A percentile compares a stretch with the other conserved stretches of the same genome.
Conservation (phyloP, 1,140 invertebrate genomes). For the Heliconius congener region DNA sequence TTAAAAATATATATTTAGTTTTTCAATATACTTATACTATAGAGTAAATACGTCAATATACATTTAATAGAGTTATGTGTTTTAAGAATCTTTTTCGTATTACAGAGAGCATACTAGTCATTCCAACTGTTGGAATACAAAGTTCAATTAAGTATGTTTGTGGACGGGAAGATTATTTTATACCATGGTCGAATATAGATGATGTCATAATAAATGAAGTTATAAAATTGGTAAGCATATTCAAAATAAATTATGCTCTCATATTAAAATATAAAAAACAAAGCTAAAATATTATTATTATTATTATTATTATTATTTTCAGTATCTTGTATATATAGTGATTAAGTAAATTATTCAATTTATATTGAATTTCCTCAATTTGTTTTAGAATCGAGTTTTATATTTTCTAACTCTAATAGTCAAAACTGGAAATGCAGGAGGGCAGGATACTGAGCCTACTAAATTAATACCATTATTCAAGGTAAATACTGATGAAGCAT, state of each 20-base stretch:
- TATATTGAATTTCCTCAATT: background rate
- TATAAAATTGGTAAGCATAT: slow-evolving; percentile 62
- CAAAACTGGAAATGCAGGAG: slow-evolving; percentile 42
- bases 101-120: slow-evolving; percentile 67
- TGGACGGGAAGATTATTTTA: slow-evolving; percentile 64
- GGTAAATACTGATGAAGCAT: slow-evolving; percentile 42
- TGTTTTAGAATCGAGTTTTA: slow-evolving; percentile 59
- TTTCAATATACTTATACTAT: no score
- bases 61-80: background rate
- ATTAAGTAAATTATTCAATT: no score
- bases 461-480: slow-evolving; percentile 70
- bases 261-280: no score
- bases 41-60: no score
- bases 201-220: slow-evolving; percentile 77
- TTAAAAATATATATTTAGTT: background rate
- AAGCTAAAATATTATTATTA: no score
- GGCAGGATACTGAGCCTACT: slow-evolving; percentile 44
- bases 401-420: slow-evolving; percentile 65
- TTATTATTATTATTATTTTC: no score
- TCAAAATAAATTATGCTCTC: no score
- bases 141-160: slow-evolving; percentile 70
- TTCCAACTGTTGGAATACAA: slow-evolving; percentile 71
- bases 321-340: no score
- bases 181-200: slow-evolving; percentile 69
- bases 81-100: slow-evolving; percentile 28